phyloP scores from a whole-genome alignment of 2,797 vertebrate genomes.

The Tokudaia tokunoshimensis region DNA sequence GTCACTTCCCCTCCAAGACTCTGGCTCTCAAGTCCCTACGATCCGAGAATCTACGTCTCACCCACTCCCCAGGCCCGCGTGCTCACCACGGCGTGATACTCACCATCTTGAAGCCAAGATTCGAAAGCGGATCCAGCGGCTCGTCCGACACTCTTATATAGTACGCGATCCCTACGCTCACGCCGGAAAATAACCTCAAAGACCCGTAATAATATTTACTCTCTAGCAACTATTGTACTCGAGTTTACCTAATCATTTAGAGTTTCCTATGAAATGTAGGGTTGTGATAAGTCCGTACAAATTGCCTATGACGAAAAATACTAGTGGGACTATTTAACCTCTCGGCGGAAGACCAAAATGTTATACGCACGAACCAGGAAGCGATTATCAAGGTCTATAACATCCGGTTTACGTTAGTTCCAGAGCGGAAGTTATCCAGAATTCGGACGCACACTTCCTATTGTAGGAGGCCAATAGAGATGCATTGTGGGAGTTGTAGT shows the following conservation, averaged over 20 bases:
- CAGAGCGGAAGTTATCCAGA: background rate
- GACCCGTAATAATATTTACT: background rate
- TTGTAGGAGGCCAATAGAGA: background rate
- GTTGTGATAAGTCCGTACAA: background rate
- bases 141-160: constrained; percentile 69
- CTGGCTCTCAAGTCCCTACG: rapidly evolving
- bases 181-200: background rate
- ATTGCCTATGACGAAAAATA: background rate
- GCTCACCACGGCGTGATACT: background rate
- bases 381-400: background rate
- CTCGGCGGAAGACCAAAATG: constrained; percentile 62
- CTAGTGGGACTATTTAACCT: constrained; percentile 66
- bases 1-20: rapidly evolving
- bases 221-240: background rate
- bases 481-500: constrained; percentile 66
- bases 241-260: background rate
- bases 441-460: rapidly evolving
- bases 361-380: background rate
- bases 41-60: rapidly evolving
- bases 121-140: constrained; percentile 24
- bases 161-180: constrained; percentile 71
- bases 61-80: rapidly evolving
- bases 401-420: background rate
- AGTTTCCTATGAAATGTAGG: background rate
- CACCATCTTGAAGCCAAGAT: constrained; percentile 84